Evolutionary conservation across 2,113 vertebrate genomes (phyloP), one percentile per base, ranked within the genome.

Genomic region (Ptyas mucosa): DNA sequence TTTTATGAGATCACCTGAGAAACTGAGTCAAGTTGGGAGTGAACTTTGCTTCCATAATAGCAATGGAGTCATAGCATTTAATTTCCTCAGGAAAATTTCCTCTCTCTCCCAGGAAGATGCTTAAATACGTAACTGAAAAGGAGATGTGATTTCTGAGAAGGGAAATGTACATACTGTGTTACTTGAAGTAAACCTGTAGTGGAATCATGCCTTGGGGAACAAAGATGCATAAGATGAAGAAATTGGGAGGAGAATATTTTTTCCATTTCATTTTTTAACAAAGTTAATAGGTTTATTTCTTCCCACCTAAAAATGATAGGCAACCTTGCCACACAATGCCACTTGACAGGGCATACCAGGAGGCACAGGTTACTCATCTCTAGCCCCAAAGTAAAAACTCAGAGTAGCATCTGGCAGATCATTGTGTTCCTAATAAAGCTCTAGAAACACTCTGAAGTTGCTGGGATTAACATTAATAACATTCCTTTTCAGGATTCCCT

Each of bases 401-500:
- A 81, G 75, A 57, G 34, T 57, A 55, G 87, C 39, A 39, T 11
- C 4, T 10, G 53, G 88, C 53, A 34, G 87, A 21, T 54, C 9
- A 12, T 43, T 23, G 34, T 89, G 23, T 12, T 54, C 21, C n/a
- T 88, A 55, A 34, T 24, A 58, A 58, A 58, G 21, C 34, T 57
- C 34, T 43, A 55, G 54, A 58, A 43, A 7, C 24, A 81, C 55
- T 43, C 8, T 15, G 39, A 89, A 26, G 5, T 43, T 15, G 21
- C 54, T 39, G 12, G 9, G 54, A 6, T 24, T 58, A 34, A 39
- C 54, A 11, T 55, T 23, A 55, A 89, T 89, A 95, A 94, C 94
- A 95, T 94, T 95, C 94, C 93, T 95, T 96, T 93, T 94, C 89
- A 0, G 5, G 93, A 89, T 89, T 61, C 55, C 14, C 39, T 89